phyloP scores from a whole-genome alignment of 2,797 vertebrate genomes.

The Philypnodon macrostomus region DNA sequence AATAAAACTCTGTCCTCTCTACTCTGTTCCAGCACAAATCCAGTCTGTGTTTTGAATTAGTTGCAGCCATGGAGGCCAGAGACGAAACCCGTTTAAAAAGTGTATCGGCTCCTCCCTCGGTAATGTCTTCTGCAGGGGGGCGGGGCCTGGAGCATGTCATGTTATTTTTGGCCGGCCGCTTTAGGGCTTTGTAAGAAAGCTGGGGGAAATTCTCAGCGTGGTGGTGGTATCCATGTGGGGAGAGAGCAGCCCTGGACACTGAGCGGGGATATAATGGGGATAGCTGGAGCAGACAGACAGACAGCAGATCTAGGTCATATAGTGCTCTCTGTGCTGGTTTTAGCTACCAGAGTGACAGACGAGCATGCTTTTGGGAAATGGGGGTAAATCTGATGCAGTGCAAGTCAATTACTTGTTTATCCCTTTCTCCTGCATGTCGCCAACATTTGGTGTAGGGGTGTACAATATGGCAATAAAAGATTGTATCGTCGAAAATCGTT shows the following conservation, averaged over 20 bases:
- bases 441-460: too few relatives aligned
- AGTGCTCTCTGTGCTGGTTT: slow-evolving; percentile 26
- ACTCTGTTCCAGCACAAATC: slow-evolving; percentile 45
- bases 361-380: slow-evolving; percentile 8
- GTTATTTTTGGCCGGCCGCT: slow-evolving; percentile 76
- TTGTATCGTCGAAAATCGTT: too few relatives aligned
- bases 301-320: slow-evolving; percentile 57
- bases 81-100: slow-evolving; percentile 50
- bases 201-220: slow-evolving; percentile 71
- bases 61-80: slow-evolving; percentile 59
- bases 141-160: slow-evolving; percentile 57
- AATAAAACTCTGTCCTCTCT: slow-evolving; percentile 49
- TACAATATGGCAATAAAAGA: too few relatives aligned
- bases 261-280: slow-evolving; percentile 61
- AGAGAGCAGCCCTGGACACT: slow-evolving; percentile 40
- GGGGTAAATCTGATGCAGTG: neutral
- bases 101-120: slow-evolving; percentile 32
- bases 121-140: slow-evolving; percentile 69
- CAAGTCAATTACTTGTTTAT: neutral
- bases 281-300: slow-evolving; percentile 55
- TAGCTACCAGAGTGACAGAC: slow-evolving; percentile 10
- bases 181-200: slow-evolving; percentile 73
- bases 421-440: neutral
- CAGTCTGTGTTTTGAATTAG: slow-evolving; percentile 74
- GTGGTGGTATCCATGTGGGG: slow-evolving; percentile 71